Conservation (phyloP, 1,140 invertebrate genomes). For the Drosophila carrolli region DNA sequence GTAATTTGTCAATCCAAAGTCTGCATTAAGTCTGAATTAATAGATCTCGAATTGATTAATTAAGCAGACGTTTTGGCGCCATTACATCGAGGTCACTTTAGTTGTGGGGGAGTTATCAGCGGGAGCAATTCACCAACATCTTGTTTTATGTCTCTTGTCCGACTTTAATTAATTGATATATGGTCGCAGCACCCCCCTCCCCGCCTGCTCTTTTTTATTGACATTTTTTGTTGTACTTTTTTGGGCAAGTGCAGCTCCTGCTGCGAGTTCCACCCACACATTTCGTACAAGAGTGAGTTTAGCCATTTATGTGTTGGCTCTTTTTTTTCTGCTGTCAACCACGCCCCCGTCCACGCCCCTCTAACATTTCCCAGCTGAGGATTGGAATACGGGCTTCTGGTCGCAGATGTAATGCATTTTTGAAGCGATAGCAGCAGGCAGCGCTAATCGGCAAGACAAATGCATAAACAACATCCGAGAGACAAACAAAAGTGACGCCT, state of each 20-base stretch:
- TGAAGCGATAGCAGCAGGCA: constrained; percentile 36
- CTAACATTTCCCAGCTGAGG: constrained; percentile 26
- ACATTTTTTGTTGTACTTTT: constrained; percentile 22
- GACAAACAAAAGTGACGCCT: constrained; percentile 38
- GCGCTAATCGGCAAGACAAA: constrained; percentile 64
- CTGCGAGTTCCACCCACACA: constrained; percentile 28
- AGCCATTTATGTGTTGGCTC: constrained; percentile 53
- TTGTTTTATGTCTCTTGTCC: constrained; percentile 22
- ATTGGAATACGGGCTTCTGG: constrained; percentile 17
- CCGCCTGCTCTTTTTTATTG: constrained; percentile 13
- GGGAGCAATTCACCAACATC: constrained; percentile 19
- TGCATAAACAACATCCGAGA: constrained; percentile 61
- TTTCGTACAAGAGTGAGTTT: constrained; percentile 16
- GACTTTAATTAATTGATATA: constrained; percentile 69
- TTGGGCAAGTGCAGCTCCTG: constrained; percentile 59
- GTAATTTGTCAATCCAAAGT: constrained; percentile 4
- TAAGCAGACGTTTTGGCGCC: constrained; percentile 14
- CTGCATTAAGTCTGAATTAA: constrained; percentile 21
- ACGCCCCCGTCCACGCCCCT: constrained; percentile 6
- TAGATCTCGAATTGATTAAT: constrained; percentile 30
- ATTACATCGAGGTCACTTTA: not conserved
- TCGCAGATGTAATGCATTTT: constrained; percentile 48
- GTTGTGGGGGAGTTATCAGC: constrained; percentile 12
- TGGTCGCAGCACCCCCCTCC: constrained; percentile 8
- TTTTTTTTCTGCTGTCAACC: constrained; percentile 18